Percentiles rank a stretch among this genome's conserved stretches.
Conservation (phyloP, 2,113 vertebrate species). For the Thunnus maccoyii region DNA sequence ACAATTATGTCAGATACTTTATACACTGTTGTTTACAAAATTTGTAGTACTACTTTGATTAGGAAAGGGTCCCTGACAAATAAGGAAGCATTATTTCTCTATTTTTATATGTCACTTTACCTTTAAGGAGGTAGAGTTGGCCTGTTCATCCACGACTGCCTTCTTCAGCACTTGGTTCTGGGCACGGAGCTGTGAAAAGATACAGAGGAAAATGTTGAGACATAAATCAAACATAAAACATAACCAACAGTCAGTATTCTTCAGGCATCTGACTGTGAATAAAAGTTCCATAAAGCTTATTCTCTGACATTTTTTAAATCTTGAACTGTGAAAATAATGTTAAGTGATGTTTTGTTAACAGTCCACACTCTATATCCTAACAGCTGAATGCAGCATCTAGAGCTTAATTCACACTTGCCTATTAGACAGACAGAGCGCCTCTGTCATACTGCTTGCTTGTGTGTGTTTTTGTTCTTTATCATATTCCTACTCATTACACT, state of each 20-base stretch:
- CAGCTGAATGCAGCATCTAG: no score
- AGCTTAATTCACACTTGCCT: no score
- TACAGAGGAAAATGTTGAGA: not conserved
- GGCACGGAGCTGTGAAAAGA: constrained; percentile 91
- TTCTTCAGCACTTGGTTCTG: constrained; percentile 99
- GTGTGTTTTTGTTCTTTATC: no score
- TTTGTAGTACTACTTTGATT: not conserved
- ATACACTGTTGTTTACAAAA: not conserved
- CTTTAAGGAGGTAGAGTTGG: constrained; percentile 91
- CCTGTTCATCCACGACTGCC: constrained; percentile 97
- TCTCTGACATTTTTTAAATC: no score
- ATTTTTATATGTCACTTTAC: constrained; percentile 77
- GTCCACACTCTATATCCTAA: no score
- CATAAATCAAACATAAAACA: not conserved
- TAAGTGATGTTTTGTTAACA: no score
- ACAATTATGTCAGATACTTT: not conserved
- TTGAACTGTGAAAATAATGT: no score
- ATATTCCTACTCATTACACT: no score
- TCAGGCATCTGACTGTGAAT: no score
- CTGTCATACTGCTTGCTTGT: no score
- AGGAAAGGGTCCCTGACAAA: not conserved
- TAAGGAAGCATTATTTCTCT: not conserved
- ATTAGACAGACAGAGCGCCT: no score
- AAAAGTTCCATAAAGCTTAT: no score
- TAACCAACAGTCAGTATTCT: not conserved